phyloP scores from a whole-genome alignment of 2,888 invertebrate genomes.

The Lomographa bimaculata region DNA sequence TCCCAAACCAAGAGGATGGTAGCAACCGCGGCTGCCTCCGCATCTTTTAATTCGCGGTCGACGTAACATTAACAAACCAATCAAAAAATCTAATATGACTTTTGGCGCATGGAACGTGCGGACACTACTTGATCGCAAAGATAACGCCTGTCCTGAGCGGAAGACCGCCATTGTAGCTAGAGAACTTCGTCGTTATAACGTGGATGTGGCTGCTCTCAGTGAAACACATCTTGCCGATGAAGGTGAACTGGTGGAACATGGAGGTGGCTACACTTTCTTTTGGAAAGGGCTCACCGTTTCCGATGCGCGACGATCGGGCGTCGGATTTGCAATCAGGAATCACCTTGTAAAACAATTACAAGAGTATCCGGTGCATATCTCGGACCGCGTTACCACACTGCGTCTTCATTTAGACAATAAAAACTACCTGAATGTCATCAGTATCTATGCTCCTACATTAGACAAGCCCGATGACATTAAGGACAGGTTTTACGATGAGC shows the following conservation, averaged over 20 bases:
- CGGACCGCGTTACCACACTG: slow-evolving; percentile 24
- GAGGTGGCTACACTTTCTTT: slow-evolving; percentile 29
- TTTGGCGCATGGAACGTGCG: slow-evolving; percentile 30
- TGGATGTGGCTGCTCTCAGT: slow-evolving; percentile 36
- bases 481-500: slow-evolving; percentile 31
- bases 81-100: slow-evolving; percentile 2
- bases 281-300: slow-evolving; percentile 26
- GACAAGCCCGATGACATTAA: slow-evolving; percentile 28
- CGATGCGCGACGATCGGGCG: slow-evolving; percentile 25
- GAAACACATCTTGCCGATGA: slow-evolving; percentile 37
- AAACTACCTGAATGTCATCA: slow-evolving; percentile 37
- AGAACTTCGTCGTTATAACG: slow-evolving; percentile 29
- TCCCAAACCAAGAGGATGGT: background rate
- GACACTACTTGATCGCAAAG: slow-evolving; percentile 29
- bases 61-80: background rate
- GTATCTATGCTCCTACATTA: slow-evolving; percentile 37
- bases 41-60: background rate
- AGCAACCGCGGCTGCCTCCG: slow-evolving; percentile 4
- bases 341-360: slow-evolving; percentile 7
- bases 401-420: slow-evolving; percentile 26
- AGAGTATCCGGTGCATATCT: slow-evolving; percentile 20
- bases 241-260: slow-evolving; percentile 28
- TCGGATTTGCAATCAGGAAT: slow-evolving; percentile 29
- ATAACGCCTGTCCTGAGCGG: slow-evolving; percentile 29
- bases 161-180: slow-evolving; percentile 36